Conservation (phyloP, 1,140 invertebrate genomes). For the Ptiloglossa arizonensis region DNA sequence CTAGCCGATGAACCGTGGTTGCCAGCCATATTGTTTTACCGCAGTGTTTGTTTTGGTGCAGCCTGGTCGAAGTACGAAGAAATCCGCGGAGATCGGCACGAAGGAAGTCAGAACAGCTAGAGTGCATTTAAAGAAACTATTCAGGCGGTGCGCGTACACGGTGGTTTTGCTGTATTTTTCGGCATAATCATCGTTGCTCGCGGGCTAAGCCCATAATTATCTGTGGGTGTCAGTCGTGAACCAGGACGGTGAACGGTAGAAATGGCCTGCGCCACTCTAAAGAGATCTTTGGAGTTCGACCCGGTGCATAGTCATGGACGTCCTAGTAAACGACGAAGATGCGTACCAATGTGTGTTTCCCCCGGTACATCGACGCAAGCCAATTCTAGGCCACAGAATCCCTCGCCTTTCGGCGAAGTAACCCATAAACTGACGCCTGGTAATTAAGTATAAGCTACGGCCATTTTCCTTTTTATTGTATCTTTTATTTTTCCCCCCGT, state of each 20-base stretch:
- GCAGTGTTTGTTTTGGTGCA: conserved; percentile 77
- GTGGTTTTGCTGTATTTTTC: conserved; percentile 43
- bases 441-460: conserved; percentile 81
- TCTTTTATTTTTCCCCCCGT: conserved; percentile 60
- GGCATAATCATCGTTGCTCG: conserved; percentile 27
- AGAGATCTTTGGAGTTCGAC: conserved; percentile 96
- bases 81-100: conserved; percentile 54
- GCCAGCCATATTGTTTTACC: conserved; percentile 74
- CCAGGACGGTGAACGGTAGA: conserved; percentile 74
- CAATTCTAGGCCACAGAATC: conserved; percentile 77
- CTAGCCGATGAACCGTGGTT: conserved; percentile 45
- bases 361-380: conserved; percentile 86
- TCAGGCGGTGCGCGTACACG: conserved; percentile 36
- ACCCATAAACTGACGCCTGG: conserved; percentile 92
- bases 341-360: conserved; percentile 90
- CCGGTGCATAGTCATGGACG: conserved; percentile 90
- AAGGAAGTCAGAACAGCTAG: conserved; percentile 17
- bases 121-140: conserved; percentile 32
- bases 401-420: conserved; percentile 90
- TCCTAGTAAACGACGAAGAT: conserved; percentile 93
- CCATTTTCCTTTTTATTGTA: conserved; percentile 70
- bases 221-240: conserved; percentile 58
- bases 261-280: conserved; percentile 98
- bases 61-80: conserved; percentile 28
- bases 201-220: conserved; percentile 41